Percentiles rank a stretch among this genome's conserved stretches.
These are phyloP conservation scores for Tapirus indicus DNA, from an alignment of 2,797 vertebrate genomes.

Conservation along the genomic window DNA sequence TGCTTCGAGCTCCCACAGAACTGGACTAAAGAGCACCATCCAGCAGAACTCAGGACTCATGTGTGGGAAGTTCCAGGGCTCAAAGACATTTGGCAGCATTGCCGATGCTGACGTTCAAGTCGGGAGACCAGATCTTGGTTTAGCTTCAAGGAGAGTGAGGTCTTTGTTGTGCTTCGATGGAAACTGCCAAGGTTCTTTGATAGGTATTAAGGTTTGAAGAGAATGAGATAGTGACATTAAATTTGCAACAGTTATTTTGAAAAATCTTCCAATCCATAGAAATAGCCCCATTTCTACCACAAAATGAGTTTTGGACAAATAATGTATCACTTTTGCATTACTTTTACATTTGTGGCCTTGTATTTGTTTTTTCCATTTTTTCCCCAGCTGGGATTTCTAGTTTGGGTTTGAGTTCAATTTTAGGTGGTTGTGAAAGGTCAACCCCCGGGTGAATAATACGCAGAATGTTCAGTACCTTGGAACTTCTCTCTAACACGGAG, in stretches of 20 bases:
- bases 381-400: background rate
- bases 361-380: background rate
- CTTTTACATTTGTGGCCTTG: background rate
- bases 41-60: background rate
- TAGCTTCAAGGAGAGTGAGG: slow-evolving; percentile 46
- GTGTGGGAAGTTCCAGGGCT: background rate
- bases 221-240: slow-evolving; percentile 43
- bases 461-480: background rate
- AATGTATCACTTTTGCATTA: background rate
- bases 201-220: slow-evolving; percentile 17
- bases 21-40: background rate
- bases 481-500: background rate
- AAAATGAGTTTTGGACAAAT: background rate
- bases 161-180: background rate
- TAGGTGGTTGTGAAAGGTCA: background rate
- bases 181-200: slow-evolving; percentile 25
- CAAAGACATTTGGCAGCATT: background rate
- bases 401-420: background rate
- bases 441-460: background rate
- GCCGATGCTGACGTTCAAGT: background rate
- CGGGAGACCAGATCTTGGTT: slow-evolving; percentile 49
- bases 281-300: background rate
- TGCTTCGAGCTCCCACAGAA: background rate
- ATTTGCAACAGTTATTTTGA: background rate
- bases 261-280: slow-evolving; percentile 14